These are phyloP conservation scores for Girardinus metallicus DNA, from an alignment of 2,797 vertebrate genomes.

Conservation along the genomic window DNA sequence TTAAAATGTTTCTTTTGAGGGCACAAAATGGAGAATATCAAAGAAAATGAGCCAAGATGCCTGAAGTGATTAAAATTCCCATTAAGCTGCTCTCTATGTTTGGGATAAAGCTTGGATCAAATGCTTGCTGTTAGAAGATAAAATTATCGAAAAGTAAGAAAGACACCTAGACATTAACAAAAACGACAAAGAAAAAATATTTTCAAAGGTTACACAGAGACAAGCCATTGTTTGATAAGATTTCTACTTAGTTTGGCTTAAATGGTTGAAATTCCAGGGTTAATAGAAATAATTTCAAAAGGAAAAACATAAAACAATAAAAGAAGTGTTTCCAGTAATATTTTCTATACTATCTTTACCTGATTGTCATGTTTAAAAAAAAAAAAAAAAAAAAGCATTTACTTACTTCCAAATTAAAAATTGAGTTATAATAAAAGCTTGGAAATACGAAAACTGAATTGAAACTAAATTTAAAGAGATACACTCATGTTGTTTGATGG, in stretches of 20 bases:
- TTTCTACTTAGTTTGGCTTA: background rate
- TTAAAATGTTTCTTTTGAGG: background rate
- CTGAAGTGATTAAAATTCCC: background rate
- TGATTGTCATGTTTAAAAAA: background rate
- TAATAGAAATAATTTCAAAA: background rate
- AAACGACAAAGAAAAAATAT: background rate
- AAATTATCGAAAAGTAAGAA: background rate
- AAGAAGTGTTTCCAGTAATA: background rate
- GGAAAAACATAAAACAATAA: background rate
- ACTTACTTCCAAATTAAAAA: background rate
- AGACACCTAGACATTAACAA: background rate
- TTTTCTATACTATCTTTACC: background rate
- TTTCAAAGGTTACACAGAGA: background rate
- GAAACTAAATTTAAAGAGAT: background rate
- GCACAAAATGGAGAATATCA: background rate
- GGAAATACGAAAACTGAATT: background rate
- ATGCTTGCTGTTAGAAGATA: background rate
- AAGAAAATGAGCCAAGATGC: background rate
- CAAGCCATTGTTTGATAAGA: background rate
- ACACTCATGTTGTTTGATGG: background rate
- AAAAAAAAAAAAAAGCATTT: background rate
- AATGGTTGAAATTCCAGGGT: background rate
- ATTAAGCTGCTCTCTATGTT: background rate
- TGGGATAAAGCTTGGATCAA: background rate
- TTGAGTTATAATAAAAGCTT: background rate